phyloP scores from a whole-genome alignment of 2,113 vertebrate genomes.

The Plestiodon gilberti region DNA sequence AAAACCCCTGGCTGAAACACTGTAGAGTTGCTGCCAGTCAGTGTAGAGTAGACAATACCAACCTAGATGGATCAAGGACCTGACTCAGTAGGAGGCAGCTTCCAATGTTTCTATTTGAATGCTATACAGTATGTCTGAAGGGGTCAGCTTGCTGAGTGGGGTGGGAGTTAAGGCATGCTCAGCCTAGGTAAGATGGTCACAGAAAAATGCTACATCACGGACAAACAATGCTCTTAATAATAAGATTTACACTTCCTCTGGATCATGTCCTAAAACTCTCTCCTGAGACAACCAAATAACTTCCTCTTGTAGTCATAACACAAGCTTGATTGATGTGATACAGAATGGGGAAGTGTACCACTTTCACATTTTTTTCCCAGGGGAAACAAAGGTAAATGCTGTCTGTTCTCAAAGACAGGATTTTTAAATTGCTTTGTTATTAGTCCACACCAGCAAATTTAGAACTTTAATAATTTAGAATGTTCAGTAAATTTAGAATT shows the following conservation, averaged over 20 bases:
- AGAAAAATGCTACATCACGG: neutral
- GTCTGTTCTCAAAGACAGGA: neutral
- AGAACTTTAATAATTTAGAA: neutral
- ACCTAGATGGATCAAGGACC: too few relatives aligned
- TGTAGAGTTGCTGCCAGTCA: too few relatives aligned
- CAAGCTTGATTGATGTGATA: neutral
- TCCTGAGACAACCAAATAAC: neutral
- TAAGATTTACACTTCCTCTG: neutral
- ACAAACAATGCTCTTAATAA: neutral
- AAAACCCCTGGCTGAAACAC: too few relatives aligned
- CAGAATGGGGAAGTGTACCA: neutral
- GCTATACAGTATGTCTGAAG: too few relatives aligned
- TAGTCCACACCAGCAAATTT: neutral
- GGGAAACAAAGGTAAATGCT: neutral
- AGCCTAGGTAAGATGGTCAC: neutral
- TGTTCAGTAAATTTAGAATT: too few relatives aligned
- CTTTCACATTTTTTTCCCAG: conserved; percentile 2
- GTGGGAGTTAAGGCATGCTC: too few relatives aligned
- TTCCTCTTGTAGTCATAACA: neutral
- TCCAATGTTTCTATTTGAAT: too few relatives aligned
- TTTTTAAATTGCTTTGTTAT: neutral
- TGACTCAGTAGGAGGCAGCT: too few relatives aligned
- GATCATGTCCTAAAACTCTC: neutral
- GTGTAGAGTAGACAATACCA: too few relatives aligned
- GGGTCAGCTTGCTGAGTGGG: too few relatives aligned